Conservation (phyloP, 2,797 vertebrate genomes). For the Tenualosa thibaudeaui region DNA sequence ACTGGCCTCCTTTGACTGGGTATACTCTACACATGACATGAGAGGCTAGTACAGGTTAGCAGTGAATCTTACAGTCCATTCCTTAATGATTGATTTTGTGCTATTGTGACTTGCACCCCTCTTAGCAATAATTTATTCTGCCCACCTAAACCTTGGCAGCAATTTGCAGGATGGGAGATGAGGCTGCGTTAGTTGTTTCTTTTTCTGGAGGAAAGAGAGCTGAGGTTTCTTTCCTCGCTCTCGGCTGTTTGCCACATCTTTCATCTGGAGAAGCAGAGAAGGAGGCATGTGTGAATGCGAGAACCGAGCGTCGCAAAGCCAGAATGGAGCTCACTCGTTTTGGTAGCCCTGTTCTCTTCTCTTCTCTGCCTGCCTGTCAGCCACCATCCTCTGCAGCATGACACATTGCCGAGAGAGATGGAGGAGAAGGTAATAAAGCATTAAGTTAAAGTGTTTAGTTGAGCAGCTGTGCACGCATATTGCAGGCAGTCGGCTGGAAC, state of each 20-base stretch:
- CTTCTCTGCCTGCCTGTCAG: constrained; percentile 38
- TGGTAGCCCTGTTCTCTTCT: neutral
- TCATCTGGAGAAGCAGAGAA: neutral
- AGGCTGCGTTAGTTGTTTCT: neutral
- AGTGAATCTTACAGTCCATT: neutral
- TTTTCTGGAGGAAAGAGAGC: neutral
- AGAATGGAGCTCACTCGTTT: neutral
- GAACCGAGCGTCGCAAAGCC: neutral
- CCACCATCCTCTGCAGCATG: constrained; percentile 33
- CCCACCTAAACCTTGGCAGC: neutral
- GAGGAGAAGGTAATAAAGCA: constrained; percentile 44
- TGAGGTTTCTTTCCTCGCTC: neutral
- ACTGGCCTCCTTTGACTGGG: neutral
- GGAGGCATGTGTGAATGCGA: neutral
- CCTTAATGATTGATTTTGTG: neutral
- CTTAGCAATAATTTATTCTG: neutral
- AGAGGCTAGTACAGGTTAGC: neutral
- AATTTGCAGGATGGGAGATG: neutral
- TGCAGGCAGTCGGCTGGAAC: constrained; percentile 41
- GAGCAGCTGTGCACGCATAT: constrained; percentile 52
- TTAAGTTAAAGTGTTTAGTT: constrained; percentile 38
- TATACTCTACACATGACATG: neutral
- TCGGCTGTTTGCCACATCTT: neutral
- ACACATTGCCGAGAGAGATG: constrained; percentile 47
- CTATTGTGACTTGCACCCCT: neutral